Base-by-base conservation (phyloP, 1,140 invertebrate genomes). In the Drosophila subpulchrella region DNA sequence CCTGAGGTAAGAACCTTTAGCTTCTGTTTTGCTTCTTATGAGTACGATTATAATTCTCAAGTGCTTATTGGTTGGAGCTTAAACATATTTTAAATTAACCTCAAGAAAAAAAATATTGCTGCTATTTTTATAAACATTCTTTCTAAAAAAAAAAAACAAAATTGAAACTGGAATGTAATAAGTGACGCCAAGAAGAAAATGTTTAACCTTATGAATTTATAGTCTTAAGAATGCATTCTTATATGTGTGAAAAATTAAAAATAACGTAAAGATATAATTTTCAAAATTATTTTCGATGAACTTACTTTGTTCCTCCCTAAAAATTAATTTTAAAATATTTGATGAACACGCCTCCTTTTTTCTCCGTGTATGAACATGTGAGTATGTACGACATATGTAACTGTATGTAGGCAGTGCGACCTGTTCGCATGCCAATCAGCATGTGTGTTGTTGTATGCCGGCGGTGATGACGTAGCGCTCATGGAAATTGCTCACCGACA, bases 381-480 rank as follows among this genome's bases (percentile, higher is more conserved):
- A 39, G 55, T 62, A 36, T 42, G 39, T 59, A 39, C 13, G 17
- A 57, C 44, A 46, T 63, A 32, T 46, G 51, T 68, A 47, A 20
- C 8, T 24, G 42, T 38, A 24, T 70, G 58, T 53, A 53, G 54
- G 51, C 67, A 70, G 42, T 41, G 51, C 38, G 42, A 51, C 41
- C 63, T 70, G 67, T 71, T 71, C 67, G 46, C 53, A 38, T 75
- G 51, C 51, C 51, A 50, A 54, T 74, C 46, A 63, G 44, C 68
- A 42, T 54, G 24, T 39, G 39, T 53, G 67, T 61, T 27, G 70
- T 47, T 75, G 53, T 47, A 58, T 46, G 60, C 54, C 42, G 60
- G 39, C 41, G 34, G 32, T 41, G 54, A 75, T 83, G 81, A 84
- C 77, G 81, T 74, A 58, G 79, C 72, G 55, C 17, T 44, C 39